Evolutionary conservation across 2,888 invertebrate genomes (phyloP).

Genomic region (Disparrhopalites patrizii): DNA sequence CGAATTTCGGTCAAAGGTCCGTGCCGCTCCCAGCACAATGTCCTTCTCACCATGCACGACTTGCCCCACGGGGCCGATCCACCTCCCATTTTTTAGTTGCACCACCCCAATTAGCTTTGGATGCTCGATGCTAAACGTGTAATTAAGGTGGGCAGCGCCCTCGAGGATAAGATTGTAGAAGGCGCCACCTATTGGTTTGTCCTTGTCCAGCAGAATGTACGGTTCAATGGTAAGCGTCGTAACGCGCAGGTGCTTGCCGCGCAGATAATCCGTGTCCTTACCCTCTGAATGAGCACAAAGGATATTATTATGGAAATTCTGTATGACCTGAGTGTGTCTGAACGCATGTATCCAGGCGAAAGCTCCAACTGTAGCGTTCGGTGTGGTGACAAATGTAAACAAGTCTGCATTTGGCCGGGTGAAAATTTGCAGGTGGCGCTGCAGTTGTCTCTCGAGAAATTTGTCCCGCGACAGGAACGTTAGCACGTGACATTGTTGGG

Average conservation of each 20-base stretch:
- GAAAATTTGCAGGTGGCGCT: too few species aligned
- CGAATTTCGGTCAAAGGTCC: background rate
- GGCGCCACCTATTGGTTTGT: background rate
- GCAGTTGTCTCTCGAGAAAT: too few species aligned
- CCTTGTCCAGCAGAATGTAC: background rate
- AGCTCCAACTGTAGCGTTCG: too few species aligned
- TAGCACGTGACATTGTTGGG: too few species aligned
- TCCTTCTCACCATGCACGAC: conserved; percentile 9
- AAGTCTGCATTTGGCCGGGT: too few species aligned
- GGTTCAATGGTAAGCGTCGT: background rate
- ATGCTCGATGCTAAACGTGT: background rate
- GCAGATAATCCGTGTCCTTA: background rate
- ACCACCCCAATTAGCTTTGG: background rate
- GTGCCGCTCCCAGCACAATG: background rate
- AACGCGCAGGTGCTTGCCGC: background rate
- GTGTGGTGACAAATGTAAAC: too few species aligned
- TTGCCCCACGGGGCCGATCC: conserved; percentile 2
- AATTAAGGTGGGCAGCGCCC: background rate
- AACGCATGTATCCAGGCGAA: background rate
- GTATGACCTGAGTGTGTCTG: background rate
- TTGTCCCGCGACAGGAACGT: too few species aligned
- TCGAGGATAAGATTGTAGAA: background rate
- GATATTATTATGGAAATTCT: background rate
- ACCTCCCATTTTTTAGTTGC: conserved; percentile 1
- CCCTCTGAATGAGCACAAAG: too few species aligned